Evolutionary conservation across 2,888 invertebrate genomes (phyloP), one percentile per base, ranked within the genome.

Genomic region (Hyposoter dolosus): DNA sequence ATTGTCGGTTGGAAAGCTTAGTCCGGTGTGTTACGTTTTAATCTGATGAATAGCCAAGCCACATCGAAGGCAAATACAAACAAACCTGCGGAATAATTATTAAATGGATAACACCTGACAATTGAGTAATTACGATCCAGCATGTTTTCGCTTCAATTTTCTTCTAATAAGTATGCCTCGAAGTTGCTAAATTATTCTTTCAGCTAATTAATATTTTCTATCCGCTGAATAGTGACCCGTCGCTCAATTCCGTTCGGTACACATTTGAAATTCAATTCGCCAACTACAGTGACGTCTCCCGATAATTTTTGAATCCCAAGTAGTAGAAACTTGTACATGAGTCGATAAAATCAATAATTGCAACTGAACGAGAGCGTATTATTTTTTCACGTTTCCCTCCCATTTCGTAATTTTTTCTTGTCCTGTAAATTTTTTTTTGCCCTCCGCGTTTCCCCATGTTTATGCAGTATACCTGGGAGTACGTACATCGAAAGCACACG

Each of bases 391-490:
- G 7, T 45, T 68, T 45, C 6, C 17, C 45, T 35, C 0, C 32
- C 45, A 7, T 45, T 50, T 50, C n/a, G 19, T 15, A 28, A 15
- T 56, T 32, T 56, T 47, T 69, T 1, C 43, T 45, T 23, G 15
- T 23, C 4, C 6, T 15, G 23, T 35, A 15, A 23, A 28, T 4
- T 32, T 28, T 43, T 69, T 68, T 81, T 53, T 72, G 40, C 28
- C 50, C 23, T 28, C 28, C 69, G 23, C 72, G 53, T 74, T 77
- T 63, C 10, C 53, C 43, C 53, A 45, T 45, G 40, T 84, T 76
- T 69, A 75, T 80, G 79, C 80, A 76, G 75, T 50, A 1, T 28
- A 35, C 65, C 45, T 43, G 75, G 19, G 28, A 68, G 35, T 43
- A 50, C 68, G 68, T 23, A 69, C 65, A 72, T 50, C 43, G 47